A percentile compares a stretch with the other conserved stretches of the same genome.
phyloP scores from a whole-genome alignment of 2,888 invertebrate genomes.

The Pristionchus mayeri region DNA sequence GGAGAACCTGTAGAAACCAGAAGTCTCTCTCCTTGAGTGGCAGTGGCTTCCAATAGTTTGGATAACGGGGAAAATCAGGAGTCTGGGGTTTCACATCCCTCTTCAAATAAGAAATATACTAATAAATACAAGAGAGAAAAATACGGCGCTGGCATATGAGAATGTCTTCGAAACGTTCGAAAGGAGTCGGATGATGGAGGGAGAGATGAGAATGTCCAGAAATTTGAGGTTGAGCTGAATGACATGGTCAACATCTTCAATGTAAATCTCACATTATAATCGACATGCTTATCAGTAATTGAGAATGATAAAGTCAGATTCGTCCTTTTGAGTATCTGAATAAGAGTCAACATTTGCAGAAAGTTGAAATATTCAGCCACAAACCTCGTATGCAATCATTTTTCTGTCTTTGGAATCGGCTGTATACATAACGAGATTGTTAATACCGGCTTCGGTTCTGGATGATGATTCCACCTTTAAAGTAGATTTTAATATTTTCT shows the following conservation, averaged over 20 bases:
- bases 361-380: neutral
- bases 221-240: neutral
- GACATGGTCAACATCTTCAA: too few species aligned
- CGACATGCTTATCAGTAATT: neutral
- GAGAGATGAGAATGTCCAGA: neutral
- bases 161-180: neutral
- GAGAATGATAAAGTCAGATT: neutral
- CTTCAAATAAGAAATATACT: neutral
- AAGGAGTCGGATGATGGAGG: neutral
- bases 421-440: neutral
- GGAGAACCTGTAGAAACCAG: neutral
- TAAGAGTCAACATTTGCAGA: neutral
- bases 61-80: neutral
- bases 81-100: neutral
- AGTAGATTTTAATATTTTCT: too few species aligned
- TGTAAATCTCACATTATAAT: neutral
- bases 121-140: neutral
- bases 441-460: neutral
- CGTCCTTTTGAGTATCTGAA: neutral
- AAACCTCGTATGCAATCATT: neutral
- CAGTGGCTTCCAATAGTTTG: neutral
- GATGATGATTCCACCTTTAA: neutral
- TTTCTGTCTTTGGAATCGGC: neutral
- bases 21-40: neutral
- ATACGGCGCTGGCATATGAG: neutral